These are phyloP conservation scores for Trichogramma evanescens DNA, from an alignment of 2,888 invertebrate genomes.

Conservation along the genomic window DNA sequence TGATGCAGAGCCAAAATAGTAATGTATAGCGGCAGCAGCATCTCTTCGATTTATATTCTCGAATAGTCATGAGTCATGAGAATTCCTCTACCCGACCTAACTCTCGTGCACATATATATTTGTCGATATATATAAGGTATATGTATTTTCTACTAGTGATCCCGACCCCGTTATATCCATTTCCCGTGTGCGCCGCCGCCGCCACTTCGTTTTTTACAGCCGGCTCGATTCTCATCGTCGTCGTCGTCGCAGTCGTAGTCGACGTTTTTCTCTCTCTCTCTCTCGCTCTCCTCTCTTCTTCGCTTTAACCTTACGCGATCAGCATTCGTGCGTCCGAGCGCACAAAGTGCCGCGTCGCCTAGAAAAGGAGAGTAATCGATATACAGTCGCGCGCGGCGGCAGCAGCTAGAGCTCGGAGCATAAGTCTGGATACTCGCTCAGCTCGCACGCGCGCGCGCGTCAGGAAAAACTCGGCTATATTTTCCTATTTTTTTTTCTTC, in stretches of 20 bases:
- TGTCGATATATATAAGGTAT: no score
- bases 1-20: no score
- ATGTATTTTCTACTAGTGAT: no score
- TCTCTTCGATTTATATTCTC: not conserved
- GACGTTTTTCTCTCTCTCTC: not conserved
- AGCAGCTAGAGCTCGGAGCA: not conserved
- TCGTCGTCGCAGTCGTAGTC: conserved; percentile 6
- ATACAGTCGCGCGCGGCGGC: conserved; percentile 27
- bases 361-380: conserved; percentile 33
- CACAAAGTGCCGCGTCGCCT: conserved; percentile 25
- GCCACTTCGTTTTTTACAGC: conserved; percentile 19
- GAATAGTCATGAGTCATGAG: conserved; percentile 27
- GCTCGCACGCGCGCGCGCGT: not conserved
- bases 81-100: conserved; percentile 4
- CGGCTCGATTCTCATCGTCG: conserved; percentile 7
- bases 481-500: not conserved
- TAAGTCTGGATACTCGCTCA: not conserved
- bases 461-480: not conserved
- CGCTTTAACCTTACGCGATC: conserved; percentile 26
- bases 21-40: no score
- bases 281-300: not conserved
- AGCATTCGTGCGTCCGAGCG: conserved; percentile 24
- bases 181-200: conserved; percentile 6
- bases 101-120: no score
- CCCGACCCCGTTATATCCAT: conserved; percentile 15